Evolutionary conservation across 2,888 invertebrate genomes (phyloP).

Genomic region (Cheilosia variabilis): DNA sequence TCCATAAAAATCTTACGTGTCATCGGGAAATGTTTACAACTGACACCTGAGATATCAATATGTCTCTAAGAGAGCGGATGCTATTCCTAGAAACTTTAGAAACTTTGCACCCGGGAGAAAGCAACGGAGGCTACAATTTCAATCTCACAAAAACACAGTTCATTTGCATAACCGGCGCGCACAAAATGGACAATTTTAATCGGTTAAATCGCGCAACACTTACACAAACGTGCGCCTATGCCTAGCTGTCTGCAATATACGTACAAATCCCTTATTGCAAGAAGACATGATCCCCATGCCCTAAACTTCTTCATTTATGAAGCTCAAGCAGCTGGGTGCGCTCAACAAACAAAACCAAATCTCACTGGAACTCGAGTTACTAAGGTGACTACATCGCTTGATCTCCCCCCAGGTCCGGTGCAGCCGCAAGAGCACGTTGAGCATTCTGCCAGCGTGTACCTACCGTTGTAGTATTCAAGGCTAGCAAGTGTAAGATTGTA

Average conservation of each 20-base stretch:
- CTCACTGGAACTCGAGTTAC: slow-evolving; percentile 62
- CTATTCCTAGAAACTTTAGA: not conserved
- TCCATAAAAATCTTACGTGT: too few relatives aligned
- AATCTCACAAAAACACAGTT: not conserved
- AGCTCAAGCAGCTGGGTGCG: slow-evolving; percentile 56
- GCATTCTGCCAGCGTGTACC: slow-evolving; percentile 70
- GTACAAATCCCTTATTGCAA: slow-evolving; percentile 59
- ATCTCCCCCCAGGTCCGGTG: slow-evolving; percentile 48
- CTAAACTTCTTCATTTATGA: slow-evolving; percentile 73
- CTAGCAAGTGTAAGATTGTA: slow-evolving; percentile 75
- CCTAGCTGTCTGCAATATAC: slow-evolving; percentile 2
- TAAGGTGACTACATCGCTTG: slow-evolving; percentile 69
- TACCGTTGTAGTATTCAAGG: slow-evolving; percentile 73
- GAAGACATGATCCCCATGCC: slow-evolving; percentile 64
- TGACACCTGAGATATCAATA: too few relatives aligned
- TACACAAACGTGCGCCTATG: slow-evolving; percentile 29
- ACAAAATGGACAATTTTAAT: slow-evolving; percentile 29
- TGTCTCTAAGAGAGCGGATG: not conserved
- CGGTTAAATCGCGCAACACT: slow-evolving; percentile 29
- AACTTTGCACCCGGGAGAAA: slow-evolving; percentile 7
- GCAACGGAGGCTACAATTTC: not conserved
- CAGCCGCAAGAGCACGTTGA: slow-evolving; percentile 40
- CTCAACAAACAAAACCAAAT: slow-evolving; percentile 44
- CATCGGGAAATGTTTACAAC: too few relatives aligned
- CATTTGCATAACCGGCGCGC: slow-evolving; percentile 23